Conservation (phyloP, 2,113 vertebrate species). For the Sialia sialis region DNA sequence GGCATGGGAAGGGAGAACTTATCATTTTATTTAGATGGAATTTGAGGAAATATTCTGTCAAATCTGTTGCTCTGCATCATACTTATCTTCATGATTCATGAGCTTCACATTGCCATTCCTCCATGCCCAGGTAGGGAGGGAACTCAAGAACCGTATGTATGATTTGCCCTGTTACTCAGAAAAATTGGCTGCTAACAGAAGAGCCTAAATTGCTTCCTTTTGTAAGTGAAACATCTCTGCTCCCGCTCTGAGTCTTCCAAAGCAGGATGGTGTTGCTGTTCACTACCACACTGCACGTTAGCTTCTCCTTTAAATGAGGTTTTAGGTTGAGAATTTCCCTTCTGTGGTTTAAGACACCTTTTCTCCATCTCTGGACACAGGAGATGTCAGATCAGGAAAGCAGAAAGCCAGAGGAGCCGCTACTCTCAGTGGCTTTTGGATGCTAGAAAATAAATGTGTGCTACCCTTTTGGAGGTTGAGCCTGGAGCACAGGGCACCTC, state of each 20-base stretch:
- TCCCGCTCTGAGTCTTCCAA: not conserved
- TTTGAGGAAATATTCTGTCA: slow-evolving; percentile 8
- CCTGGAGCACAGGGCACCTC: not conserved
- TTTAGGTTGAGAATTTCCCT: not conserved
- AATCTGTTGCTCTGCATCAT: not conserved
- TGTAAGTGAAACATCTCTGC: not conserved
- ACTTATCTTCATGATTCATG: not conserved
- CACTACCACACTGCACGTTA: not conserved
- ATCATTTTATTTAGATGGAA: not conserved
- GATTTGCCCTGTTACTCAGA: not conserved
- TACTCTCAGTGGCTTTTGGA: not conserved
- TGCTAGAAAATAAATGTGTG: not conserved
- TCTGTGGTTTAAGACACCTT: not conserved
- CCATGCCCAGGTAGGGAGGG: not conserved
- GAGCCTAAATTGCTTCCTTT: not conserved
- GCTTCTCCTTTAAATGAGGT: not conserved
- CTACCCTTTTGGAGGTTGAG: not conserved
- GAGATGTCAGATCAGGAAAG: not conserved
- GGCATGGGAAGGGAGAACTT: not conserved
- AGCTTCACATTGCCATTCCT: not conserved
- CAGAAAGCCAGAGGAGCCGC: not conserved
- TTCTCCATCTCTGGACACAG: not conserved
- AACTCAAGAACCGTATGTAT: not conserved
- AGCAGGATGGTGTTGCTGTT: not conserved
- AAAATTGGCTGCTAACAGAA: not conserved